These are phyloP conservation scores for Tridacna gigas DNA, from an alignment of 2,888 invertebrate genomes.

Conservation along the genomic window DNA sequence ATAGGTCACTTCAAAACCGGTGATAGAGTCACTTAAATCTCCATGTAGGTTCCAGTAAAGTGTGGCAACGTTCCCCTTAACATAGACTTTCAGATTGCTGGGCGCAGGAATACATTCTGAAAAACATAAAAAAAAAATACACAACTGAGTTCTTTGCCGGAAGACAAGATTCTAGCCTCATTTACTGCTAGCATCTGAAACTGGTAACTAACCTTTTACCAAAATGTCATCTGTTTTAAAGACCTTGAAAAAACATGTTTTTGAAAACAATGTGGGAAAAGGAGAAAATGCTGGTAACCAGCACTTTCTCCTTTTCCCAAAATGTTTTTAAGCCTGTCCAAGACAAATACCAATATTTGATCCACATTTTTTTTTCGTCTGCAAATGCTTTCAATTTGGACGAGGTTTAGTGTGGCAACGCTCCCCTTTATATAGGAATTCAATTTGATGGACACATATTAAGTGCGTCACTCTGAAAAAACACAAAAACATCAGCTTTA, in stretches of 20 bases:
- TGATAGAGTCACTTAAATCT: conserved; percentile 28
- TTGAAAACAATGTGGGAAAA: neutral
- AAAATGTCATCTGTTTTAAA: neutral
- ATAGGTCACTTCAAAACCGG: conserved; percentile 50
- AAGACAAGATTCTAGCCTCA: neutral
- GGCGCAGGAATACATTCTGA: conserved; percentile 45
- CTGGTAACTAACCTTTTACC: neutral
- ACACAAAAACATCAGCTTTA: no score
- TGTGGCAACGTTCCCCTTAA: conserved; percentile 41
- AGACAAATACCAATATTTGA: neutral
- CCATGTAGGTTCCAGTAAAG: conserved; percentile 47
- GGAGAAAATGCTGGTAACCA: neutral
- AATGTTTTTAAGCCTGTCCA: neutral
- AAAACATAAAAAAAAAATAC: neutral
- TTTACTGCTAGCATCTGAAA: neutral
- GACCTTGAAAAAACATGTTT: neutral
- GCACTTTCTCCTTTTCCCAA: neutral
- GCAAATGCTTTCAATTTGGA: neutral
- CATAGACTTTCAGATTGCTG: conserved; percentile 39
- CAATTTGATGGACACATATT: no score
- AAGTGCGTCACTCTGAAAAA: no score
- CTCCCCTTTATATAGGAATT: no score
- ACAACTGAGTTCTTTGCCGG: neutral
- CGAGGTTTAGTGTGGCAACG: no score
- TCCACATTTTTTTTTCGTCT: neutral